Percentiles rank a stretch among this genome's conserved stretches.
These are phyloP conservation scores for Meriones psammophilus DNA, from an alignment of 2,797 vertebrate species.

Conservation along the genomic window DNA sequence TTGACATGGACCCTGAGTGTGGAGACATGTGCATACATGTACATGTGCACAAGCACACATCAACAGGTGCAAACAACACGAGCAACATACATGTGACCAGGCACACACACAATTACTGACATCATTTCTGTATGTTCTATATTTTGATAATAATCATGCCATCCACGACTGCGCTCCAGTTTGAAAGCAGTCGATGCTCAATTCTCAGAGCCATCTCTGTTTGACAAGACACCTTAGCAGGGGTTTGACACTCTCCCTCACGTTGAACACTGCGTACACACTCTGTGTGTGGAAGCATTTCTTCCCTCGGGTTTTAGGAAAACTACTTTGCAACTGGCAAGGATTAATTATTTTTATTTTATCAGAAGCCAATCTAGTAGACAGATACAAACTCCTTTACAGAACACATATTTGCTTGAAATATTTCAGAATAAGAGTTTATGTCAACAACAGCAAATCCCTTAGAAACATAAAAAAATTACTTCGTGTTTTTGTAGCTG, in stretches of 20 bases:
- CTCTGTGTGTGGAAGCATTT: background rate
- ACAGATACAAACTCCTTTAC: background rate
- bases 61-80: too few species aligned
- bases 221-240: background rate
- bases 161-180: background rate
- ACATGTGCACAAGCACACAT: too few species aligned
- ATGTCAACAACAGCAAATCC: background rate
- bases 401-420: background rate
- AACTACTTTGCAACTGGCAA: background rate
- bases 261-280: background rate
- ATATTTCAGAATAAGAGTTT: background rate
- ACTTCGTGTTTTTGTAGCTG: background rate
- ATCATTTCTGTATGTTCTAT: background rate
- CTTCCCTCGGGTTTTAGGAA: conserved; percentile 27
- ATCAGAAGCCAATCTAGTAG: conserved; percentile 14
- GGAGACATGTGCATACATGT: background rate
- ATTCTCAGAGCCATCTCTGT: background rate
- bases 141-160: background rate
- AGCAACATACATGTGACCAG: background rate
- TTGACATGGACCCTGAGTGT: background rate
- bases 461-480: conserved; percentile 10
- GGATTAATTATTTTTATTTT: conserved; percentile 15
- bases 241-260: background rate
- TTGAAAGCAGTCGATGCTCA: background rate
- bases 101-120: background rate